A percentile compares a stretch with the other conserved stretches of the same genome.
Conservation (phyloP, 2,113 vertebrate species). For the Acrocephalus kingi region DNA sequence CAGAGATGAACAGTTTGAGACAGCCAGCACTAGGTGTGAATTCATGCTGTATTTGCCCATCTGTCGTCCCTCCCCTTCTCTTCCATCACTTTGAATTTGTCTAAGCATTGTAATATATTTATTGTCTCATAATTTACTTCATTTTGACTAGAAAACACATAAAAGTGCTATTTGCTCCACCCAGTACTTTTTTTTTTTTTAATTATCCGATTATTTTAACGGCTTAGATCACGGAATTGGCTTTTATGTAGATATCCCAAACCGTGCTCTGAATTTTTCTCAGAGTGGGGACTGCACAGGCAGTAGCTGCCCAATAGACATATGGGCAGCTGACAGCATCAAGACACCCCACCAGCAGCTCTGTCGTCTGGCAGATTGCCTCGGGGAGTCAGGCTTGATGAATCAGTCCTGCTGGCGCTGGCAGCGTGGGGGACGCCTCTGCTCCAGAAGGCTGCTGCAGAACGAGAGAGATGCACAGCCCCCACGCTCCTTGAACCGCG, state of each 20-base stretch:
- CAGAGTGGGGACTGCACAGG: neutral
- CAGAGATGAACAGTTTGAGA: slow-evolving; percentile 11
- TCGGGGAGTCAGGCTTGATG: neutral
- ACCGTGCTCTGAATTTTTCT: neutral
- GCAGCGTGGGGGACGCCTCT: neutral
- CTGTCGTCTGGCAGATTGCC: slow-evolving; percentile 48
- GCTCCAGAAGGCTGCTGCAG: neutral
- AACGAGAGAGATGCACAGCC: neutral
- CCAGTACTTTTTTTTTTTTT: neutral
- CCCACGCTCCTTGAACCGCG: fast-evolving
- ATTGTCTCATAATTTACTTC: neutral
- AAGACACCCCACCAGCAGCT: slow-evolving; percentile 38
- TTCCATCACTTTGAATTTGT: neutral
- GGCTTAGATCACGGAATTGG: neutral
- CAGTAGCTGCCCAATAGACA: slow-evolving; percentile 24
- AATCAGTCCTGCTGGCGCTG: slow-evolving; percentile 9
- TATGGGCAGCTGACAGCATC: slow-evolving; percentile 42
- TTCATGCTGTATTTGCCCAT: neutral
- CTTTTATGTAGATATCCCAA: neutral
- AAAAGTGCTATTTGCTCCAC: neutral
- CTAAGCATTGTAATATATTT: neutral
- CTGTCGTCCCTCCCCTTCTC: neutral
- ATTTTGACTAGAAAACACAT: neutral
- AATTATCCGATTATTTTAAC: neutral
- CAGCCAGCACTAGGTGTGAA: slow-evolving; percentile 13